Evolutionary conservation across 2,113 vertebrate genomes (phyloP).

Genomic region (Glaucomys volans): DNA sequence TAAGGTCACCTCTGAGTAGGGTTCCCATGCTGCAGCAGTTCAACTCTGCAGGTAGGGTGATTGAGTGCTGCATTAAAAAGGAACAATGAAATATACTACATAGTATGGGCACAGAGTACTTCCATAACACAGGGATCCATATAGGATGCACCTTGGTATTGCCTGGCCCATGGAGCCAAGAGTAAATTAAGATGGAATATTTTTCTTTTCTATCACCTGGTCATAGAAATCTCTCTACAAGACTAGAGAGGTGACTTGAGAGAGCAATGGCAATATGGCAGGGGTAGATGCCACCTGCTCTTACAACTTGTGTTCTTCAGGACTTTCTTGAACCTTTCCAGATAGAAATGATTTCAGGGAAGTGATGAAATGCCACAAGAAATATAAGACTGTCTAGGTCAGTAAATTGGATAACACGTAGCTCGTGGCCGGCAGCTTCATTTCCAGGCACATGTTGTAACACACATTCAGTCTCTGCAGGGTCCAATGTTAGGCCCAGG

Average conservation of each 20-base stretch:
- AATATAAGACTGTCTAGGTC: neutral
- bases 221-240: neutral
- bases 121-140: neutral
- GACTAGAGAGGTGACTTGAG: neutral
- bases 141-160: neutral
- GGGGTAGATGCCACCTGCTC: neutral
- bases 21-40: neutral
- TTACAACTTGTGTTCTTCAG: neutral
- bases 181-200: neutral
- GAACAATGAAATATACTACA: neutral
- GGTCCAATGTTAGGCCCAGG: neutral
- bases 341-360: neutral
- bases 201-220: neutral
- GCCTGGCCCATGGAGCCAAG: neutral
- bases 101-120: neutral
- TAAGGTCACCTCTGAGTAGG: neutral
- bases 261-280: neutral
- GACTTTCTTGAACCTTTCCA: conserved; percentile 23
- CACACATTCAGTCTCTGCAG: neutral
- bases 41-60: neutral
- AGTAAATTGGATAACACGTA: neutral
- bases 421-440: neutral
- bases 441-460: neutral
- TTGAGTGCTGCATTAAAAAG: neutral
- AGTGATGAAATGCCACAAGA: neutral